Conservation (phyloP, 1,140 invertebrate genomes). For the Drosophila auraria region DNA sequence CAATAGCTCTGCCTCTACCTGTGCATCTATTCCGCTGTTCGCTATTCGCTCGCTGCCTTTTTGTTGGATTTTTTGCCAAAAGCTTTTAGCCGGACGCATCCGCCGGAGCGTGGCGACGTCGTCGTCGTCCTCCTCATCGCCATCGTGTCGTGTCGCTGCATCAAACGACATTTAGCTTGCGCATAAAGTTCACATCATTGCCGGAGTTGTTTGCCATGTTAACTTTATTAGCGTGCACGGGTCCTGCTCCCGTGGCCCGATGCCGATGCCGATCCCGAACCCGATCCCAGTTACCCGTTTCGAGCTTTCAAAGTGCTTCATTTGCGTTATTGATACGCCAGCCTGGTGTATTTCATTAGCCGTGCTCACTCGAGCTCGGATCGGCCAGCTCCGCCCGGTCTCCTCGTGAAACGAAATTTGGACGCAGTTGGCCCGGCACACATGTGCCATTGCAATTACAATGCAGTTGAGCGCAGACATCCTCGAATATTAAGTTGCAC, state of each 20-base stretch:
- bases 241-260: constrained; percentile 14
- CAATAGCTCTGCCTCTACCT: constrained; percentile 56
- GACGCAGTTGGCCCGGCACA: constrained; percentile 14
- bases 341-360: constrained; percentile 60
- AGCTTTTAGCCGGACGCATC: constrained; percentile 76
- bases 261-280: neutral
- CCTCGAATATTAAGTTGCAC: neutral
- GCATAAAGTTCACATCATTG: constrained; percentile 78
- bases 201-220: constrained; percentile 74
- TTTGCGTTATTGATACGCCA: constrained; percentile 61
- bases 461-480: constrained; percentile 46
- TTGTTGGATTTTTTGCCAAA: constrained; percentile 63
- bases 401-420: constrained; percentile 60
- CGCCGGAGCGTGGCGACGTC: constrained; percentile 57
- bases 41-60: constrained; percentile 37
- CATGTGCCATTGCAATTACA: constrained; percentile 55
- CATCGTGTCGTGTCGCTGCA: constrained; percentile 54
- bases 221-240: constrained; percentile 67
- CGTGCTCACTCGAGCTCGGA: constrained; percentile 12
- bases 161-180: constrained; percentile 80
- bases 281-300: neutral
- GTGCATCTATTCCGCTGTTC: constrained; percentile 38
- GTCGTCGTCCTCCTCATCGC: constrained; percentile 7
- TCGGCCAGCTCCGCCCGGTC: constrained; percentile 30
- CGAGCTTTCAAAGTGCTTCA: constrained; percentile 38